A percentile compares a stretch with the other conserved stretches of the same genome.
Evolutionary conservation across 2,797 vertebrate genomes (phyloP).

Genomic region (Schizopygopsis pylzovi): DNA sequence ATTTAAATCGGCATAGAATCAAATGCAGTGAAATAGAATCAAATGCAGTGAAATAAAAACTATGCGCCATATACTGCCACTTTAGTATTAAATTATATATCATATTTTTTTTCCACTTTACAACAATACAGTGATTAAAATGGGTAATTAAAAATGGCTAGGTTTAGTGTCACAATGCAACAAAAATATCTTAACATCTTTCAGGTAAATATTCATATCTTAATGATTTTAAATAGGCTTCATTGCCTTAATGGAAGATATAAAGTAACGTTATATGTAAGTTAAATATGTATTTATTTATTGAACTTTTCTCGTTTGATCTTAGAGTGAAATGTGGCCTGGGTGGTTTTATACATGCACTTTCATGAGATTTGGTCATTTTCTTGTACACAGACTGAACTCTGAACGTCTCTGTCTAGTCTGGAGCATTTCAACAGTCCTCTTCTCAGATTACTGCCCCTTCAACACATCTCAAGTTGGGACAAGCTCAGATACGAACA

Average conservation of each 20-base stretch:
- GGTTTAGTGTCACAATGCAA: neutral
- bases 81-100: neutral
- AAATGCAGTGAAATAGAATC: neutral
- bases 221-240: neutral
- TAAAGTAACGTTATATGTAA: too few relatives aligned
- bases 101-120: neutral
- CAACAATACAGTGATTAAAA: neutral
- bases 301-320: neutral
- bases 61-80: neutral
- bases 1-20: neutral
- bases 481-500: slow-evolving; percentile 54
- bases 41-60: neutral
- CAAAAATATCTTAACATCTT: neutral
- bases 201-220: neutral
- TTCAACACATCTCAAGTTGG: slow-evolving; percentile 52
- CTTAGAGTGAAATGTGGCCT: neutral
- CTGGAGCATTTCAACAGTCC: neutral
- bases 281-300: neutral
- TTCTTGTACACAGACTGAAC: neutral
- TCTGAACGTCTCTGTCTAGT: neutral
- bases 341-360: neutral
- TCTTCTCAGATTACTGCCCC: slow-evolving; percentile 46
- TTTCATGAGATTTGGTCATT: neutral
- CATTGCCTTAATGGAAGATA: neutral
- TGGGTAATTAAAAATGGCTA: neutral